phyloP scores from a whole-genome alignment of 2,113 vertebrate genomes.

The Nerophis ophidion region DNA sequence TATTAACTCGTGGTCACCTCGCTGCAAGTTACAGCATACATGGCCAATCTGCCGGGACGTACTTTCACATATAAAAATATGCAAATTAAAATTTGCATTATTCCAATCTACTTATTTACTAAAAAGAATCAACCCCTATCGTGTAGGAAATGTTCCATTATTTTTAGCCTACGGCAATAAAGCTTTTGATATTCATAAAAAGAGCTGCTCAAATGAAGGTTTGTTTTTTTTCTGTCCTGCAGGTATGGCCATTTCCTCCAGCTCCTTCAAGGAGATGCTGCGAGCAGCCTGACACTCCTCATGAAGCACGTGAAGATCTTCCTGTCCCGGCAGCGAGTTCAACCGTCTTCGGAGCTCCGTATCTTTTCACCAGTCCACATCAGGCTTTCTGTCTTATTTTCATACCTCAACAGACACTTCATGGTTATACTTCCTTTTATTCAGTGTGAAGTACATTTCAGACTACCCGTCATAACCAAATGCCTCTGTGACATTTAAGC shows the following conservation, averaged over 20 bases:
- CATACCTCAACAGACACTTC: too few species aligned
- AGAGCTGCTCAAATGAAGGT: background rate
- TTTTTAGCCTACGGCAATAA: background rate
- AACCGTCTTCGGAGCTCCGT: conserved; percentile 71
- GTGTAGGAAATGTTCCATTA: background rate
- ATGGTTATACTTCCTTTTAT: too few species aligned
- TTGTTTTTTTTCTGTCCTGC: conserved; percentile 2
- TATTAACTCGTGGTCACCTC: too few species aligned
- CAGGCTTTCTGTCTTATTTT: too few species aligned
- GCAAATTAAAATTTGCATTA: too few species aligned
- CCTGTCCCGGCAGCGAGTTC: conserved; percentile 74
- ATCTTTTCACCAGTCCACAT: conserved; percentile 72
- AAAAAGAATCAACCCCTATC: background rate
- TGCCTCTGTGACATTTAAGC: too few species aligned
- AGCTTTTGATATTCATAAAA: background rate
- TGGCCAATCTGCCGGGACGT: too few species aligned
- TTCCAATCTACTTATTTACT: background rate
- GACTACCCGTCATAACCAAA: too few species aligned
- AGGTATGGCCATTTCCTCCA: conserved; percentile 83
- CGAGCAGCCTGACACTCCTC: conserved; percentile 69
- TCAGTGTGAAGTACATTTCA: too few species aligned
- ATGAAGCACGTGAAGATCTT: conserved; percentile 77
- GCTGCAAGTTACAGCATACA: too few species aligned
- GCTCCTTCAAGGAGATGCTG: conserved; percentile 72
- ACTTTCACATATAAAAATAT: too few species aligned